Evolutionary conservation across 2,113 vertebrate species (phyloP), one percentile per base, ranked within the genome.

Genomic region (Dryoscopus gambensis): DNA sequence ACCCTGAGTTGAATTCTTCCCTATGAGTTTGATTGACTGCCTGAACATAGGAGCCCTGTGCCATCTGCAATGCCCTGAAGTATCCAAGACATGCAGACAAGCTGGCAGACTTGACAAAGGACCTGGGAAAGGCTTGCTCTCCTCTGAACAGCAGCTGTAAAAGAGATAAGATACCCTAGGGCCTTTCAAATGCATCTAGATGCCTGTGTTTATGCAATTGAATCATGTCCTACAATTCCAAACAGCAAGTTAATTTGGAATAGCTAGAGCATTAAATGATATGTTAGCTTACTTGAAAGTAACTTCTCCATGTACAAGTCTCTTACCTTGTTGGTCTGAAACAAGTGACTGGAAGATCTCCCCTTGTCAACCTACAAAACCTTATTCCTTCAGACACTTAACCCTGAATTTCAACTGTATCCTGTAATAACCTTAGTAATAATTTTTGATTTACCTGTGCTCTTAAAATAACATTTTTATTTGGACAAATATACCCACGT

Each of bases 111-210:
- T 74, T 89, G 71, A 92, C 47, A 62, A 77, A 93, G 65, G 50
- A 90, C 88, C 71, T 84, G 63, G 56, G 60, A 90, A 95, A 89
- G 53, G 77, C 79, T 65, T 90, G 57, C 28, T 46, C 46, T 93
- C 67, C 64, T 65, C 70, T 63, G 46, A 95, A 91, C 3, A 12
- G 71, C 94, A 94, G 88, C 67, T 65, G 42, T 84, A 92, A 90
- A 88, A 86, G 67, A 92, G 21, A 76, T 37, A 88, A 86, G 59
- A 93, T 82, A 84, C 92, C 92, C 88, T 46, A 80, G 75, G 83
- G 90, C 68, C 79, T 88, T 97, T 93, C 94, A 94, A 74, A 92
- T 50, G 67, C 55, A 93, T 92, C 85, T 84, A 92, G 71, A 84
- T 90, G 75, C 53, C 55, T 42, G 75, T 88, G 71, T 74, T 96